Percentiles rank a stretch among this genome's conserved stretches.
Conservation (phyloP, 2,113 vertebrate genomes). For the Alethe diademata region DNA sequence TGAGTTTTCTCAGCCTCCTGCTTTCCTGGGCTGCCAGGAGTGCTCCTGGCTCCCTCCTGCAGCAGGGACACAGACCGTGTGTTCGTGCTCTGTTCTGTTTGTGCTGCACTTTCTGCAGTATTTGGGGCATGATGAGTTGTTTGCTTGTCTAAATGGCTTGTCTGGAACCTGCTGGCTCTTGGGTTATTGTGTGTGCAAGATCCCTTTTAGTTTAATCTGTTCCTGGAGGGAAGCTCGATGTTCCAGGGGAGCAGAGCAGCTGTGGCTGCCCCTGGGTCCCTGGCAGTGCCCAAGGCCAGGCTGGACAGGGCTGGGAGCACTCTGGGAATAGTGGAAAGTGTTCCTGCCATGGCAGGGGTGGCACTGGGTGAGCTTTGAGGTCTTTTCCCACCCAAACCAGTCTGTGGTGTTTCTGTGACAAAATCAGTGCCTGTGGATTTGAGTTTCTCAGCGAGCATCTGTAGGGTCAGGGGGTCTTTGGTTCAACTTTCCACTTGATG, state of each 20-base stretch:
- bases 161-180: neutral
- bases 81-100: neutral
- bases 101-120: neutral
- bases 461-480: neutral
- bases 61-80: neutral
- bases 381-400: neutral
- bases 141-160: neutral
- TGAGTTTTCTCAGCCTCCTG: neutral
- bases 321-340: neutral
- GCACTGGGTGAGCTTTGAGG: accelerated
- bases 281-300: neutral
- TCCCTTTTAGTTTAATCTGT: neutral
- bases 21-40: accelerated
- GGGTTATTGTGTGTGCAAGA: neutral
- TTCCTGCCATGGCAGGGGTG: neutral
- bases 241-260: neutral
- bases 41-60: neutral
- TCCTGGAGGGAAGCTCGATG: neutral
- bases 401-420: neutral
- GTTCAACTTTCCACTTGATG: accelerated
- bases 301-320: neutral
- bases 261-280: neutral
- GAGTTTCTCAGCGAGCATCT: neutral
- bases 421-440: neutral
- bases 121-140: neutral